Evolutionary conservation across 2,888 invertebrate genomes (phyloP).

Genomic region (Trypoxylon attenuatum): DNA sequence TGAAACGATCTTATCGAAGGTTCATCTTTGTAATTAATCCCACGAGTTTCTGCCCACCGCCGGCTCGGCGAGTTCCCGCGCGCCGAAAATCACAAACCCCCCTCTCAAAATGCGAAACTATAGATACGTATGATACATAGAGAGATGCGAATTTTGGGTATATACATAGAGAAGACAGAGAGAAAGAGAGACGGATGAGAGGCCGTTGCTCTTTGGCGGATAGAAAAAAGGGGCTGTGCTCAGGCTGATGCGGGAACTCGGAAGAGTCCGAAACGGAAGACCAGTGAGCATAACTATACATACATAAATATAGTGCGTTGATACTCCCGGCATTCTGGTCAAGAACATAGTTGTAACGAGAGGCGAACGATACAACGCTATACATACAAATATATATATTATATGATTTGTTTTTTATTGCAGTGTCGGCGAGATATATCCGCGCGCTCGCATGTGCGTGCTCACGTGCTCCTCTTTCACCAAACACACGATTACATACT

Average conservation of each 20-base stretch:
- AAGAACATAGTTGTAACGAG: slow-evolving; percentile 62
- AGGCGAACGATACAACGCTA: slow-evolving; percentile 60
- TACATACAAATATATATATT: slow-evolving; percentile 60
- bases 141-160: too few species aligned
- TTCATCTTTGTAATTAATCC: slow-evolving; percentile 1
- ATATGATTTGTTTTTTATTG: slow-evolving; percentile 57
- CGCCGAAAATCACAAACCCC: too few species aligned
- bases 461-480: too few species aligned
- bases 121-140: too few species aligned
- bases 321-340: slow-evolving; percentile 59
- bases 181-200: background rate
- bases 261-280: background rate
- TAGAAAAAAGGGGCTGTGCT: background rate
- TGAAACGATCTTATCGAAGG: background rate
- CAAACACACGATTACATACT: too few species aligned
- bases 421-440: slow-evolving; percentile 52
- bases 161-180: background rate
- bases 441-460: too few species aligned
- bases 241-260: background rate
- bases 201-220: background rate
- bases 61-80: background rate
- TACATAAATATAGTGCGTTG: too few species aligned
- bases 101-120: too few species aligned
- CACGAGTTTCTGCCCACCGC: background rate
- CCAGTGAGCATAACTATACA: too few species aligned